Percentiles rank a stretch among this genome's conserved stretches.
These are phyloP conservation scores for Sycobia sp. DNA, from an alignment of 1,140 invertebrate species.

Conservation along the genomic window DNA sequence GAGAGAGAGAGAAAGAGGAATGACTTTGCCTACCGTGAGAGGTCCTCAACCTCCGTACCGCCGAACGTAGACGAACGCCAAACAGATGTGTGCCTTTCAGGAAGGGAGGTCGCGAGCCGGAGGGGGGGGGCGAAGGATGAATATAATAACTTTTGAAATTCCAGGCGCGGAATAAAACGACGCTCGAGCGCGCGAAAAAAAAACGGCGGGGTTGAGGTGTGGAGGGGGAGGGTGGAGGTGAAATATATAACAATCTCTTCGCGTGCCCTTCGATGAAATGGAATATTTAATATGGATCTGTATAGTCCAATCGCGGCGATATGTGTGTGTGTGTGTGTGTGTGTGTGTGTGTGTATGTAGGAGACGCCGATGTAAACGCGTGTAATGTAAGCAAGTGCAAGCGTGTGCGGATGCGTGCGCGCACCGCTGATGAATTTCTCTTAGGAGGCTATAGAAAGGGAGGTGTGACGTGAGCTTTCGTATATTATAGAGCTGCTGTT, in stretches of 20 bases:
- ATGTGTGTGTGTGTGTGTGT: background rate
- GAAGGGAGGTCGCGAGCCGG: background rate
- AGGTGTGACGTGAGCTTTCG: no score
- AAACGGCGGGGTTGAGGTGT: conserved; percentile 38
- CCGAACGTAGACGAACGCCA: no score
- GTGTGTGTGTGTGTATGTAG: no score
- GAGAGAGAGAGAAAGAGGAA: background rate
- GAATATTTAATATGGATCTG: conserved; percentile 59
- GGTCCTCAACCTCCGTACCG: no score
- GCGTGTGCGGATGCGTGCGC: background rate
- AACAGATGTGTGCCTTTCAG: no score
- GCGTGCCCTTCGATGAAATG: conserved; percentile 55
- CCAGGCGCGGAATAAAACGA: conserved; percentile 57
- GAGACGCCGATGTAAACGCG: background rate
- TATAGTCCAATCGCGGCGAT: background rate
- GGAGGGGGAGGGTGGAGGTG: conserved; percentile 28
- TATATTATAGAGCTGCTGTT: no score
- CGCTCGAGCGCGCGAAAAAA: conserved; percentile 40
- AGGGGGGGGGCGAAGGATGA: conserved; percentile 21
- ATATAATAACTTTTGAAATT: conserved; percentile 52
- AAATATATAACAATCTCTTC: conserved; percentile 44
- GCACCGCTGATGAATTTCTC: no score
- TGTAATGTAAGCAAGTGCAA: background rate
- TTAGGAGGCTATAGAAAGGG: no score
- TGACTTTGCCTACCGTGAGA: no score